Base-by-base conservation (phyloP, 2,113 vertebrate species). In the Hydropotes inermis region DNA sequence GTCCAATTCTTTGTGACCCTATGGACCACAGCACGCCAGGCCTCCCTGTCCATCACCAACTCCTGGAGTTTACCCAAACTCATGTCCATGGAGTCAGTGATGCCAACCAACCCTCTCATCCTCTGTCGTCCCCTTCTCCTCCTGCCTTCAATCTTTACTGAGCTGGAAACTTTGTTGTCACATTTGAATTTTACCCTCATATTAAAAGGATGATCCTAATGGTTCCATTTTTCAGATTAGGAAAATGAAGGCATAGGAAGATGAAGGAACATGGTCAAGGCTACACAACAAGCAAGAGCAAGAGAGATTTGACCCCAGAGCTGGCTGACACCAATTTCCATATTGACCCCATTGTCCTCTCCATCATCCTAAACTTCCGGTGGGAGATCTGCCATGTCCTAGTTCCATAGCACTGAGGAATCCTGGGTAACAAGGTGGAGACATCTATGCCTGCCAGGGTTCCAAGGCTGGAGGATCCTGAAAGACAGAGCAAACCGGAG, bases 1-100 rank as follows among this genome's bases (percentile, higher is more conserved):
- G 8, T 10, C 33, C 17, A 0, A 36, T 8, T 4, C 7, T 67
- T 10, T 19, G 64, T 0, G 1, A n/a, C 61, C 61, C 61, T 4
- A 19, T 67, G 33, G 2, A 67, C 33, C 4, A 1, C 33, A 67
- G 64, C 64, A 67, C 8, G 2, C 64, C 64, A 67, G 64, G 16
- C 33, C 8, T n/a, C 64, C 64, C 64, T 19, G 33, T 19, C 33
- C 33, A 19, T 67, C 64, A 67, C 33, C 33, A 10, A 67, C 64
- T 19, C 64, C 64, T 5, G 17, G 64, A 67, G 64, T 19, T 5
- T 0, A 67, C 33, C 10, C 64, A n/a, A 8, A 67, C 64, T n/a
- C 64, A 19, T 0, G 16, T 67, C 64, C 33, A n/a, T 2, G 4
- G 8, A 19, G 64, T 67, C 0, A 4, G 64, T 67, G 64, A 36